Evolutionary conservation across 2,888 invertebrate genomes (phyloP).

Genomic region (Seira sanloemensis): DNA sequence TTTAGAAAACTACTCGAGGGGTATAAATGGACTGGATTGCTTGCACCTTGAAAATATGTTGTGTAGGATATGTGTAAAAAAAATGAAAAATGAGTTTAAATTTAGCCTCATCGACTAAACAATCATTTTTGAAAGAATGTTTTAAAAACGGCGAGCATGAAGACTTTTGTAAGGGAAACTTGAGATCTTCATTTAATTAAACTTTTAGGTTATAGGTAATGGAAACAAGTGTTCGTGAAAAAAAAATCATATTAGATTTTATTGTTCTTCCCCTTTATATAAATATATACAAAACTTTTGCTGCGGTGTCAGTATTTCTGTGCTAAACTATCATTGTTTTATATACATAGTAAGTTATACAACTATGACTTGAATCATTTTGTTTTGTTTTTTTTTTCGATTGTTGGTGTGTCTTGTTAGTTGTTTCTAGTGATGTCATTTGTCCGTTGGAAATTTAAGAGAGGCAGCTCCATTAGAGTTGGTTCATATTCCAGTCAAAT

Average conservation of each 20-base stretch:
- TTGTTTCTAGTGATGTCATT: constrained; percentile 57
- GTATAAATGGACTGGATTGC: constrained; percentile 45
- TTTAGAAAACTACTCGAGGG: constrained; percentile 17
- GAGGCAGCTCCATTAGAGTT: constrained; percentile 52
- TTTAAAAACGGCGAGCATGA: constrained; percentile 49
- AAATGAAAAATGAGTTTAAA: not conserved
- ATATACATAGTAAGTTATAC: not conserved
- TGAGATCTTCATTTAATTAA: constrained; percentile 50
- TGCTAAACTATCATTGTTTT: constrained; percentile 31
- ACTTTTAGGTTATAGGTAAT: not conserved
- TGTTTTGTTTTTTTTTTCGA: too few species aligned
- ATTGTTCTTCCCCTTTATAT: constrained; percentile 43
- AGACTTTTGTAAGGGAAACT: constrained; percentile 48
- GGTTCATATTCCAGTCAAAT: constrained; percentile 39
- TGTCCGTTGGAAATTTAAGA: constrained; percentile 42
- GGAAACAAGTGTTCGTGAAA: constrained; percentile 50
- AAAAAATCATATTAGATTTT: constrained; percentile 15
- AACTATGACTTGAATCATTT: too few species aligned
- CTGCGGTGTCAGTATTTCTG: constrained; percentile 53
- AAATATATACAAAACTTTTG: not conserved
- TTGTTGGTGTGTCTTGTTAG: constrained; percentile 52
- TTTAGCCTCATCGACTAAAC: not conserved
- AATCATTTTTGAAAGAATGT: constrained; percentile 38
- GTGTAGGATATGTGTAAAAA: too few species aligned
- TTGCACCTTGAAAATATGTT: not conserved